Base-by-base conservation (phyloP, 2,888 invertebrate species). In the Isoperla grammatica region DNA sequence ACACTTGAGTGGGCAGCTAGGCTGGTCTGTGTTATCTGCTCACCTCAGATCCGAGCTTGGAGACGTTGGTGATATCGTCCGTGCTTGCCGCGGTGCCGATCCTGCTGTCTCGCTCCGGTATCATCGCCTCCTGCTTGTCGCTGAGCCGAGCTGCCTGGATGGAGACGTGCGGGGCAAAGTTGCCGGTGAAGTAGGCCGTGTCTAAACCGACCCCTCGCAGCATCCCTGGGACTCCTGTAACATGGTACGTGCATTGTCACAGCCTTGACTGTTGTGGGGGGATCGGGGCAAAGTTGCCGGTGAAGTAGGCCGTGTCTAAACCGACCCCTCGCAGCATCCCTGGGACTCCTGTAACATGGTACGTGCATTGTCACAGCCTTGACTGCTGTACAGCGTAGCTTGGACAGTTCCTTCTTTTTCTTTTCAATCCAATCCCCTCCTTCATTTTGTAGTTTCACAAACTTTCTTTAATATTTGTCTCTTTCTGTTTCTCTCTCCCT, bases 241-340 rank as follows among this genome's bases (percentile, higher is more conserved):
- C n/a, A n/a, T n/a, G n/a, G n/a, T n/a, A n/a, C n/a, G n/a, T n/a
- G n/a, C n/a, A n/a, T n/a, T n/a, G n/a, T n/a, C n/a, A n/a, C n/a
- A n/a, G n/a, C n/a, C n/a, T n/a, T n/a, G n/a, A n/a, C n/a, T n/a
- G n/a, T n/a, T n/a, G n/a, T n/a, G n/a, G n/a, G n/a, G n/a, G n/a
- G n/a, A n/a, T n/a, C n/a, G 83, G 84, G 0, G 82, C 79, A 67
- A 78, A 81, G 69, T 84, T 84, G 58, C 84, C 84, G 1, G 83
- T 83, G 67, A 84, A 84, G 69, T 76, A 81, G 1, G 80, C 81
- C 0, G 84, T 85, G 65, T 85, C 83, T 0, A 83, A 74, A 39
- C 80, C 70, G 11, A 82, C 67, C 45, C 81, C 82, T 71, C 74
- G 73, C 57, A 84, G 74, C 19, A 78, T 71, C 62, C 81, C 81